Conservation (phyloP, 2,888 invertebrate species). For the Diadromus collaris region DNA sequence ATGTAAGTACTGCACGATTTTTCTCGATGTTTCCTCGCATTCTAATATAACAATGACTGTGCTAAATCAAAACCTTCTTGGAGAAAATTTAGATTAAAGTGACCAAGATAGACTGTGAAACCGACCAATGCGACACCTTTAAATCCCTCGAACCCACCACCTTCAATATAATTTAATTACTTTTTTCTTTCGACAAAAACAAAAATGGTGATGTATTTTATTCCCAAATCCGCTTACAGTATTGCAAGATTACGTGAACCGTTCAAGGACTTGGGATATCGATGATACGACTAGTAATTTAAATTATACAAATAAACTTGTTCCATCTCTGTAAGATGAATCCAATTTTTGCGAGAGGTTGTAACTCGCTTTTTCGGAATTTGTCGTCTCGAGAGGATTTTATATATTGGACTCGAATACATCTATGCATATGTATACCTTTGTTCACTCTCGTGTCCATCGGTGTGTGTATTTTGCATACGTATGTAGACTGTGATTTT, state of each 20-base stretch:
- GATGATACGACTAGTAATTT: not conserved
- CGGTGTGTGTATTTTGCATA: conserved; percentile 2
- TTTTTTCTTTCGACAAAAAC: not conserved
- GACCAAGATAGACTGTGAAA: not conserved
- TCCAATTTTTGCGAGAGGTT: not conserved
- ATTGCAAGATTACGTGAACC: too few species aligned
- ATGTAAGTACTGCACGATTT: not conserved
- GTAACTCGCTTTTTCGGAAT: conserved; percentile 1
- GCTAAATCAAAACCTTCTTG: not conserved
- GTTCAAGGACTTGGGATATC: not conserved
- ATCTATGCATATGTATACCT: conserved; percentile 9
- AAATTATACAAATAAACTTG: not conserved
- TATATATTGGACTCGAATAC: conserved; percentile 3
- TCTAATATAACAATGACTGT: not conserved
- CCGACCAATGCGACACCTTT: too few species aligned
- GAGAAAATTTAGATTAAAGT: not conserved
- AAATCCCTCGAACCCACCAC: too few species aligned
- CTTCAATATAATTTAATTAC: not conserved
- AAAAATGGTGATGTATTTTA: too few species aligned
- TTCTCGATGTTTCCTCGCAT: not conserved
- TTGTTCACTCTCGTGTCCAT: not conserved
- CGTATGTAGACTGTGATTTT: conserved; percentile 10
- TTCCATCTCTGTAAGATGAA: not conserved
- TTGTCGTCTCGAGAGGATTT: conserved; percentile 14
- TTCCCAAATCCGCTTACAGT: too few species aligned